Evolutionary conservation across 2,113 vertebrate species (phyloP).

Genomic region (Rhynchopsitta pachyrhyncha): DNA sequence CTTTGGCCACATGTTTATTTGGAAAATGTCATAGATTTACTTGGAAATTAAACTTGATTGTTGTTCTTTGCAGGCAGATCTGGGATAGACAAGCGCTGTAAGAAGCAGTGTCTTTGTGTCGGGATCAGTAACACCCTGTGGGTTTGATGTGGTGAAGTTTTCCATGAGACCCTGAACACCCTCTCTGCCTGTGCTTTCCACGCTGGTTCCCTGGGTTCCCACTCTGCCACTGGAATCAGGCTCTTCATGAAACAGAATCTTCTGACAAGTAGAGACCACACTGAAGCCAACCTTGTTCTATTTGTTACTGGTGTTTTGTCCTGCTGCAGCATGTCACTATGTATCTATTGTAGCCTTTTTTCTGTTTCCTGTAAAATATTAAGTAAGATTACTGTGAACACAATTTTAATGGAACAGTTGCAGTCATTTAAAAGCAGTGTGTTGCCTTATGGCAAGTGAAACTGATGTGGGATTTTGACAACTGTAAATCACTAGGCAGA

Average conservation of each 20-base stretch:
- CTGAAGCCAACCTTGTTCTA: neutral
- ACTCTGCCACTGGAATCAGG: accelerated
- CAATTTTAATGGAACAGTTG: neutral
- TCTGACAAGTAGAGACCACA: neutral
- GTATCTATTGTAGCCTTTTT: neutral
- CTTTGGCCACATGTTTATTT: neutral
- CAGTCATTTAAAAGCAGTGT: neutral
- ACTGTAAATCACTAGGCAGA: neutral
- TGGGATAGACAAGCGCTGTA: neutral
- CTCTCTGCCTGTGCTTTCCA: neutral
- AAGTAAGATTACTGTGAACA: neutral
- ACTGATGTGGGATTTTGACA: neutral
- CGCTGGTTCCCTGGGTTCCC: accelerated
- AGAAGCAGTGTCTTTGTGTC: neutral
- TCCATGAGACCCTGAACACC: neutral
- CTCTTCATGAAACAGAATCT: no score
- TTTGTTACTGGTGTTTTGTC: no score
- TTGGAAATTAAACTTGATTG: neutral
- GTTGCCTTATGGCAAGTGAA: neutral
- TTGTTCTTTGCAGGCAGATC: neutral
- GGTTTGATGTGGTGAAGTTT: no score
- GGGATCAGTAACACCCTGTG: neutral
- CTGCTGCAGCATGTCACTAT: neutral
- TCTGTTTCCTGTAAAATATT: no score
- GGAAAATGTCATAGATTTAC: neutral